These are phyloP conservation scores for Drosophila repleta DNA, from an alignment of 1,140 invertebrate genomes.

Conservation along the genomic window DNA sequence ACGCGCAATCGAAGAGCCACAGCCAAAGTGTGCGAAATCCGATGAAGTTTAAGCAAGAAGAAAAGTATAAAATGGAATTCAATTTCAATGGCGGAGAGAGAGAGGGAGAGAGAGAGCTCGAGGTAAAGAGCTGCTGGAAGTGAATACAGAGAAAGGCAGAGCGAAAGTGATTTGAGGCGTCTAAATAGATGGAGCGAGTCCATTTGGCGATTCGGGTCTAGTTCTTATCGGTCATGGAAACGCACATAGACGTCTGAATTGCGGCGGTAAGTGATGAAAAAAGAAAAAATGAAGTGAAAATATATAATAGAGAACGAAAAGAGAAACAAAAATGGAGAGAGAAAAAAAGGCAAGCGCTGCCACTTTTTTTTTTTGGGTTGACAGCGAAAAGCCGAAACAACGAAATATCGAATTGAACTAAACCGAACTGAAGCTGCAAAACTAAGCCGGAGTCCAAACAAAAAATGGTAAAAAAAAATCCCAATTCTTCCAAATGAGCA, in stretches of 20 bases:
- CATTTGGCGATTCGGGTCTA: constrained; percentile 37
- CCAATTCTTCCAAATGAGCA: constrained; percentile 68
- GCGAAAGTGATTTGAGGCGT: background rate
- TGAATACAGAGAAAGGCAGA: background rate
- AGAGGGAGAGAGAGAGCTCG: background rate
- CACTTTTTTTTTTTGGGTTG: constrained; percentile 10
- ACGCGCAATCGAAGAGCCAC: background rate
- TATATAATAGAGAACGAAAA: constrained; percentile 33
- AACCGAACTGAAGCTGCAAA: constrained; percentile 10
- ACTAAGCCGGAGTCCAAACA: constrained; percentile 21
- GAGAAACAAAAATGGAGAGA: background rate
- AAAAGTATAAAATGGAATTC: background rate
- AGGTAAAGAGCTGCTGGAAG: background rate
- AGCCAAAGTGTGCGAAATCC: background rate
- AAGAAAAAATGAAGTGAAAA: constrained; percentile 50
- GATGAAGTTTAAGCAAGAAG: background rate
- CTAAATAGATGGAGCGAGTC: constrained; percentile 3
- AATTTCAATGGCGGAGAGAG: background rate
- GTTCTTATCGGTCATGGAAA: constrained; percentile 51
- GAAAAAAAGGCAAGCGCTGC: constrained; percentile 32
- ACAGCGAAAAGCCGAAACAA: constrained; percentile 1
- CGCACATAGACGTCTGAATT: constrained; percentile 63
- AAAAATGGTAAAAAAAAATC: background rate
- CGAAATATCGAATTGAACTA: constrained; percentile 8
- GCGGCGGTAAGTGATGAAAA: constrained; percentile 46